Evolutionary conservation across 1,140 invertebrate genomes (phyloP), one percentile per base, ranked within the genome.

Genomic region (Linepithema humile): DNA sequence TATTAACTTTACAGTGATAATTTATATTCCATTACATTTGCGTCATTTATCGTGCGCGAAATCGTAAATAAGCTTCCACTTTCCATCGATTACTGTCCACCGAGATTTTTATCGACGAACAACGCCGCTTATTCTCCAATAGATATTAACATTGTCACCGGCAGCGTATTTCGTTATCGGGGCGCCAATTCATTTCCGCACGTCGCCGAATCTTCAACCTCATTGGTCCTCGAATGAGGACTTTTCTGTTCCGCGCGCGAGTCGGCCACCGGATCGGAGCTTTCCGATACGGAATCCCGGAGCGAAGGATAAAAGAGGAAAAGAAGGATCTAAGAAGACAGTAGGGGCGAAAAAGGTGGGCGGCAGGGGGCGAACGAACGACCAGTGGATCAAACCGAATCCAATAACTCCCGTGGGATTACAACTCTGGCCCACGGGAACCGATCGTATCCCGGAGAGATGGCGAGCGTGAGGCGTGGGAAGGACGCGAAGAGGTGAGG

Each of bases 351-450:
- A 5, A 15, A 10, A 1, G 5, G 3, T 35, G 0, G 67, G 20
- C 0, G n/a, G 35, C 0, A 7, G 74, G 26, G 53, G 57, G 48
- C 53, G 50, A 26, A 50, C n/a, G 77, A 87, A 78, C 88, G 86
- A 88, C 88, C 86, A 91, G 88, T 91, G 90, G 91, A 93, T 93
- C 91, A 92, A 91, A 93, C 90, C 87, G 90, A 92, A 93, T 92
- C 91, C 89, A 93, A 92, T 93, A 93, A 93, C 90, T 92, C 92
- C 90, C 83, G 83, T 60, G 85, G 91, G 93, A 93, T 93, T 93
- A 93, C 91, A 90, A 90, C 85, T 90, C 83, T 62, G 85, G 85
- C 85, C 86, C 85, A 59, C 62, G 85, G 88, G 88, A 84, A 88
- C 82, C 82, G 84, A 90, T 88, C 85, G 87, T 82, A 88, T 74